These are phyloP conservation scores for Dynastes hyllus DNA, from an alignment of 2,888 invertebrate species.

Conservation along the genomic window DNA sequence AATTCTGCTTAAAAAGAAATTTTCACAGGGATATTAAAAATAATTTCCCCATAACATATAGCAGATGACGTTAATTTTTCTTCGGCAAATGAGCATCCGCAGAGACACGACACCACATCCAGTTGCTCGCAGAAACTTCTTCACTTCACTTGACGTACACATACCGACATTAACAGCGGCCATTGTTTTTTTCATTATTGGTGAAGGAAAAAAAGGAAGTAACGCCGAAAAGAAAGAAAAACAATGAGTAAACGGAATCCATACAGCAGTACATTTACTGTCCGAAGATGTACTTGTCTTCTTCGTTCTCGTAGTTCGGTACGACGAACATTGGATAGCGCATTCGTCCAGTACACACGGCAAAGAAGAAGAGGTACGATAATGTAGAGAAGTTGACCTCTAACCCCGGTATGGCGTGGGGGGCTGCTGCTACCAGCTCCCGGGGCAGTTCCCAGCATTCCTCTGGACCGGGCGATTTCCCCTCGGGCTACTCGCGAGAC, in stretches of 20 bases:
- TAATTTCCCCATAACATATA: too few relatives aligned
- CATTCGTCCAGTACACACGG: background rate
- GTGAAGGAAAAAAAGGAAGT: background rate
- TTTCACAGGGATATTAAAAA: too few relatives aligned
- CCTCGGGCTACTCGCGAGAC: slow-evolving; percentile 55
- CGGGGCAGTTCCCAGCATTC: slow-evolving; percentile 63
- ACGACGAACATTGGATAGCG: background rate
- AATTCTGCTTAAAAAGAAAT: too few relatives aligned
- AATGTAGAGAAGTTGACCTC: slow-evolving; percentile 58
- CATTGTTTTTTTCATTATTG: slow-evolving; percentile 2
- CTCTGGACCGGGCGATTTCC: slow-evolving; percentile 55
- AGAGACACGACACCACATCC: background rate
- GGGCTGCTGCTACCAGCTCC: slow-evolving; percentile 61
- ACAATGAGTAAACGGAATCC: slow-evolving; percentile 1
- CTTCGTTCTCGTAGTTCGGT: background rate
- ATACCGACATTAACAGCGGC: slow-evolving; percentile 3
- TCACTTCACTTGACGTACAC: too few relatives aligned
- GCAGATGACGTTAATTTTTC: background rate
- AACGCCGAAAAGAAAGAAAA: background rate
- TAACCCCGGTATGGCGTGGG: slow-evolving; percentile 59
- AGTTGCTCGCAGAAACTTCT: background rate
- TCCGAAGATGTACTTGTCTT: background rate
- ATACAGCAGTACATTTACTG: slow-evolving; percentile 1
- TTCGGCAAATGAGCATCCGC: background rate
- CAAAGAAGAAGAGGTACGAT: slow-evolving; percentile 48